Base-by-base conservation (phyloP, 2,113 vertebrate genomes). In the Erythrocercus mccallii region DNA sequence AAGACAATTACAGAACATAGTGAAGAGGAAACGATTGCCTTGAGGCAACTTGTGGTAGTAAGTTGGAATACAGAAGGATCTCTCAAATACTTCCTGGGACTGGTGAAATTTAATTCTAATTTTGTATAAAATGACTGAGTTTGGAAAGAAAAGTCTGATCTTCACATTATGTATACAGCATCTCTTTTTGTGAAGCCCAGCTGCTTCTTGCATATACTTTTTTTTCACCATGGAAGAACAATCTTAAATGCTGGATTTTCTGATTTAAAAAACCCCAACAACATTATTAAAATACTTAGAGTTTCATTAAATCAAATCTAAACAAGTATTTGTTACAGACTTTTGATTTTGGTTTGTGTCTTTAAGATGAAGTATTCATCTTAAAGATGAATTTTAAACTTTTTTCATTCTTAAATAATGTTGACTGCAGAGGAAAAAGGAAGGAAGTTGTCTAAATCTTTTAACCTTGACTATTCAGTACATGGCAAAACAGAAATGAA, bases 351-450 rank as follows among this genome's bases (percentile, higher is more conserved):
- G 15, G 11, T 51, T 68, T 78, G 44, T 65, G 31, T 58, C 64
- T 86, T 79, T 85, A 50, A 86, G 54, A 82, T 50, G 5, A 77
- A 86, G 24, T 58, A 54, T 45, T 45, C 19, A 45, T 45, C 44
- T 45, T 45, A 48, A 48, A 48, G 48, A 25, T 48, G 23, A 48
- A 25, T 48, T 48, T 24, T 24, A 48, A 48, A 48, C 12, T 44
- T 87, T 94, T 38, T 66, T 77, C 77, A 81, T 57, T 94, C 78
- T 84, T 51, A 83, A 74, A 48, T 86, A 60, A 8, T 40, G 20
- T 89, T 96, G 72, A 66, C 35, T 90, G 40, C 65, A 92, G 68
- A 88, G 94, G 48, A 69, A 74, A 74, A 90, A 94, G 50, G 70
- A 89, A 94, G 61, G 33, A 94, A 58, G 12, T 69, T 79, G 24